These are phyloP conservation scores for Hyposoter dolosus DNA, from an alignment of 2,888 invertebrate species.

Conservation along the genomic window DNA sequence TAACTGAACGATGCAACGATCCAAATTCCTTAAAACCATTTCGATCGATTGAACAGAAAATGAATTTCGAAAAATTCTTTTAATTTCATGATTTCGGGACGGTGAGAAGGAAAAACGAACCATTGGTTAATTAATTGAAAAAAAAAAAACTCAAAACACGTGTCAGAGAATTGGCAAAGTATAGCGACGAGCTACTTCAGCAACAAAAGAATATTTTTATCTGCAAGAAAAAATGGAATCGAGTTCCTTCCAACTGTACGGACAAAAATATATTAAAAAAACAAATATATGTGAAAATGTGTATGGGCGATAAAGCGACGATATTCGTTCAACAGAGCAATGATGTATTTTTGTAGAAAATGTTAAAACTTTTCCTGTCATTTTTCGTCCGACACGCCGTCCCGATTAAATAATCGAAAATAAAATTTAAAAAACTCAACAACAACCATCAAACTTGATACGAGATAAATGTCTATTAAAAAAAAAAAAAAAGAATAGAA, in stretches of 20 bases:
- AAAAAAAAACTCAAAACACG: not conserved
- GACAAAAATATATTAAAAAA: not conserved
- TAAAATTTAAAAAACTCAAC: not conserved
- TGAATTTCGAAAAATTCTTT: not conserved
- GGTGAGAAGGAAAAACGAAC: slow-evolving; percentile 42
- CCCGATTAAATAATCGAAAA: slow-evolving; percentile 47
- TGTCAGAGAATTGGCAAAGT: not conserved
- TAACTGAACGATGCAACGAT: slow-evolving; percentile 55
- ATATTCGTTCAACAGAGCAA: slow-evolving; percentile 16
- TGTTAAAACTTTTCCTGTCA: slow-evolving; percentile 29
- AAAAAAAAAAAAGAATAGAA: slow-evolving; percentile 62
- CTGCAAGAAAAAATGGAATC: slow-evolving; percentile 47
- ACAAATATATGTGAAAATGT: not conserved
- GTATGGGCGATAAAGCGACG: not conserved
- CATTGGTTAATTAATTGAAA: not conserved
- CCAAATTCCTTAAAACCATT: not conserved
- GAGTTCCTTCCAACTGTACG: slow-evolving; percentile 29
- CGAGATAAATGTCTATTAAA: not conserved
- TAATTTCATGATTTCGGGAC: slow-evolving; percentile 55
- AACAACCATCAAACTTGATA: not conserved
- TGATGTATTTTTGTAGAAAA: slow-evolving; percentile 64
- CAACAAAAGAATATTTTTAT: slow-evolving; percentile 9
- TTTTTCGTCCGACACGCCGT: slow-evolving; percentile 60
- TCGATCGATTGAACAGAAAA: not conserved
- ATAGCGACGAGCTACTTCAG: slow-evolving; percentile 8